phyloP scores from a whole-genome alignment of 2,797 vertebrate species.

The Gadopsis marmoratus region DNA sequence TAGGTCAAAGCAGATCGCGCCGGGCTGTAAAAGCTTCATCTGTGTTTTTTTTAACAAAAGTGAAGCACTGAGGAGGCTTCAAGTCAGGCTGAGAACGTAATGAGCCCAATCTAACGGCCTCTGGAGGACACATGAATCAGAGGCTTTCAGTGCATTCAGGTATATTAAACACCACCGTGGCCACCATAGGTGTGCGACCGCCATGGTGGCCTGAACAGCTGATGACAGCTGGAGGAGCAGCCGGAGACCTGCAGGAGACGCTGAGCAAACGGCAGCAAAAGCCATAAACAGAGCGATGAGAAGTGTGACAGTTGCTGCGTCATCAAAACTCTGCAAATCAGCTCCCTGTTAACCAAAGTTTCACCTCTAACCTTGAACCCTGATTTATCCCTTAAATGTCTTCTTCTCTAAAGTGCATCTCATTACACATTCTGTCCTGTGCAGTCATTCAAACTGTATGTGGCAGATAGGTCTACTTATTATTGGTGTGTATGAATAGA shows the following conservation, averaged over 20 bases:
- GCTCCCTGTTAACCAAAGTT: background rate
- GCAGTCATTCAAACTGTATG: background rate
- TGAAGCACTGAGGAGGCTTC: conserved; percentile 19
- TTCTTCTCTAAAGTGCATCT: background rate
- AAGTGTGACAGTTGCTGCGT: background rate
- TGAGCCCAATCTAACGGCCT: background rate
- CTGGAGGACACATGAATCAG: conserved; percentile 22
- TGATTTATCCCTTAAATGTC: background rate
- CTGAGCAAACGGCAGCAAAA: conserved; percentile 7
- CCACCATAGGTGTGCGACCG: conserved; percentile 17
- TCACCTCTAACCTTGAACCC: too few relatives aligned
- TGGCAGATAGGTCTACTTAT: background rate
- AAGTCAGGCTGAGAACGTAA: conserved; percentile 12
- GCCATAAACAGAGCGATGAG: background rate
- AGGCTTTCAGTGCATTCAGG: background rate
- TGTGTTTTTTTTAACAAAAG: conserved; percentile 14
- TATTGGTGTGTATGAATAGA: background rate
- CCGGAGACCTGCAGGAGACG: background rate
- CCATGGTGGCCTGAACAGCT: conserved; percentile 1
- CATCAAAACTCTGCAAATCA: background rate
- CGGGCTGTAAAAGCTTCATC: conserved; percentile 7
- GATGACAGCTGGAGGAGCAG: conserved; percentile 35
- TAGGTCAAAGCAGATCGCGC: conserved; percentile 8
- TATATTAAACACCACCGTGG: conserved; percentile 13
- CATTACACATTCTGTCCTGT: background rate